Evolutionary conservation across 2,888 invertebrate species (phyloP), one percentile per base, ranked within the genome.

Genomic region (Pseudococcus viburni): DNA sequence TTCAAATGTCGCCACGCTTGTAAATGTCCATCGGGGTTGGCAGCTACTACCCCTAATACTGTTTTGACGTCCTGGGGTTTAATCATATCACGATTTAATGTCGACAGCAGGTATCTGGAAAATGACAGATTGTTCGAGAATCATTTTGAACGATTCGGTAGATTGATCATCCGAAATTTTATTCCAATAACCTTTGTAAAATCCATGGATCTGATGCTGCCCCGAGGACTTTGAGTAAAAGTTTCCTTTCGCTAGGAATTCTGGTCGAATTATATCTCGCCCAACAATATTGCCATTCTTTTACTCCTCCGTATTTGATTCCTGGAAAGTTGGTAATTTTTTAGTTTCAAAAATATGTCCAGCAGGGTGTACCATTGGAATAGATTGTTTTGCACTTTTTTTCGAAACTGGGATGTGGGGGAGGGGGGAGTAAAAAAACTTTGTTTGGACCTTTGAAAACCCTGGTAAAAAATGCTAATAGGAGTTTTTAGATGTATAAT

Each of bases 281-380:
- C 95, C 96, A 96, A 90, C 95, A 95, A 90, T 95, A 94, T 64
- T 94, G 93, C 97, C 97, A 97, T 90, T 96, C 97, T 0, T 91
- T 91, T 89, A 93, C 93, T 0, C 95, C 95, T 17, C 95, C 95
- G 89, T 94, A 93, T 84, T 95, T 94, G 11, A 97, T 94, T 17
- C 95, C 95, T 90, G 26, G 26, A 3, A 33, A 33, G 3, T 33
- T 33, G 3, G 3, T 33, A 33, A 33, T 33, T 33, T 33, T 33
- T 33, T 33, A 33, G 26, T 33, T 33, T 33, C n/a, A 33, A 33
- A 59, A 59, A n/a, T 4, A 77, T 87, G 17, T 33, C 26, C 26
- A 33, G 26, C 3, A 33, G 3, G 26, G 3, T 33, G 26, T 2
- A 33, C 3, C 26, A 33, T 2, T 33, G 26, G 26, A 33, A 33